Evolutionary conservation across 1,140 invertebrate genomes (phyloP), one percentile per base, ranked within the genome.

Genomic region (Zophobas atratus): DNA sequence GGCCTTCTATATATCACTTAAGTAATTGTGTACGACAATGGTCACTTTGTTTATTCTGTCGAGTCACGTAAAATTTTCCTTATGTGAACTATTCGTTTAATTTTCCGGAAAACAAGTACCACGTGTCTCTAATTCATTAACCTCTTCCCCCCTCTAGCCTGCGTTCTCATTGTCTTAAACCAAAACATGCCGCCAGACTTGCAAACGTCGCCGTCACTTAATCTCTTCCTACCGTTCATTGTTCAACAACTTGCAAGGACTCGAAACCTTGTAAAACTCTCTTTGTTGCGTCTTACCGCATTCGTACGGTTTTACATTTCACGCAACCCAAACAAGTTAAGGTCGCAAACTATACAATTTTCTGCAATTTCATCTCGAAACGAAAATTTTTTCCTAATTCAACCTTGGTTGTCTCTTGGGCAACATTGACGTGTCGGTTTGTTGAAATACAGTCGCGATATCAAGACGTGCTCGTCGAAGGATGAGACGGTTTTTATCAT

Each of bases 231-330:
- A 36, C 3, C 56, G 56, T 33, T 55, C 53, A 55, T 55, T 55
- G 53, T 55, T 55, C 53, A 60, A 60, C 5, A 20, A 20, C 20
- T 20, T 39, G 56, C 56, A 60, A 60, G 56, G 35, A 60, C 56
- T 60, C 8, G 35, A 39, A 60, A 60, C 56, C 56, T 60, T 60
- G 56, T 60, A 60, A 53, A 53, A 60, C 34, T 60, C 56, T 20
- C 36, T 8, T 38, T 1, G 56, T 60, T 60, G 34, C 5, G 35
- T 60, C 56, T 55, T 55, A 55, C 6, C 35, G 35, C 53, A 55
- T 20, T 20, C 20, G 20, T 20, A 20, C 20, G 20, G 20, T 20
- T 46, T 60, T 39, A 43, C n/a, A 1, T 67, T 67, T 67, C 39
- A 67, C 39, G 60, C 60, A 2, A 67, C 38, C 39, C 8, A 67